Percentiles rank a stretch among this genome's conserved stretches.
phyloP scores from a whole-genome alignment of 2,888 invertebrate genomes.

The Nezara viridula region DNA sequence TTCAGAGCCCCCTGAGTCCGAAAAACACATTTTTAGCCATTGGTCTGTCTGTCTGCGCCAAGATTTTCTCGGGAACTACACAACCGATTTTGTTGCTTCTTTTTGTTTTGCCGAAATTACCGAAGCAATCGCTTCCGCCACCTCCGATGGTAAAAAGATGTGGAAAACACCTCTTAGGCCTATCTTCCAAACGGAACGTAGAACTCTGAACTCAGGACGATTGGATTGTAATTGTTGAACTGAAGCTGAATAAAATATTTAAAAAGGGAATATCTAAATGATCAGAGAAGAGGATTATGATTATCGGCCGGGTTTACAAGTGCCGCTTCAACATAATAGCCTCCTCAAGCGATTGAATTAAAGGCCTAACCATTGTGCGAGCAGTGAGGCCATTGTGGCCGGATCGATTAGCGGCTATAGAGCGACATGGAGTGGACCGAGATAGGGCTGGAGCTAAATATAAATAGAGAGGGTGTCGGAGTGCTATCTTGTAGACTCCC shows the following conservation, averaged over 20 bases:
- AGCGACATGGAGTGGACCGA: conserved; percentile 23
- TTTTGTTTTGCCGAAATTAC: too few relatives aligned
- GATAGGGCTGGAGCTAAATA: background rate
- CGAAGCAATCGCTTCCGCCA: too few relatives aligned
- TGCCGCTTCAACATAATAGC: background rate
- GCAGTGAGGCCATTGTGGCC: background rate
- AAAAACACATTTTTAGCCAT: too few relatives aligned
- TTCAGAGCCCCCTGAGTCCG: too few relatives aligned
- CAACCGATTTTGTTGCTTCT: too few relatives aligned
- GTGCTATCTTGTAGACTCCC: background rate
- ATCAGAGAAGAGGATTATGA: conserved; percentile 2
- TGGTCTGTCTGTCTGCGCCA: too few relatives aligned
- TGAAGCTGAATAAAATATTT: background rate
- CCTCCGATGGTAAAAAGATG: too few relatives aligned
- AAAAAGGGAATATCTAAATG: background rate
- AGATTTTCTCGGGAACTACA: too few relatives aligned
- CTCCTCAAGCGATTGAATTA: conserved; percentile 32
- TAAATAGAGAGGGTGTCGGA: conserved; percentile 36
- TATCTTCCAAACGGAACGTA: too few relatives aligned
- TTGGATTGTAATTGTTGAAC: too few relatives aligned
- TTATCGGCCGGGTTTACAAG: background rate
- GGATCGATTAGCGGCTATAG: conserved; percentile 44
- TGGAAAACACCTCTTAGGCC: too few relatives aligned
- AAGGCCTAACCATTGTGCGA: conserved; percentile 31
- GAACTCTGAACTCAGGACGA: too few relatives aligned